Evolutionary conservation across 2,113 vertebrate genomes (phyloP).

Genomic region (Arizona elegans): DNA sequence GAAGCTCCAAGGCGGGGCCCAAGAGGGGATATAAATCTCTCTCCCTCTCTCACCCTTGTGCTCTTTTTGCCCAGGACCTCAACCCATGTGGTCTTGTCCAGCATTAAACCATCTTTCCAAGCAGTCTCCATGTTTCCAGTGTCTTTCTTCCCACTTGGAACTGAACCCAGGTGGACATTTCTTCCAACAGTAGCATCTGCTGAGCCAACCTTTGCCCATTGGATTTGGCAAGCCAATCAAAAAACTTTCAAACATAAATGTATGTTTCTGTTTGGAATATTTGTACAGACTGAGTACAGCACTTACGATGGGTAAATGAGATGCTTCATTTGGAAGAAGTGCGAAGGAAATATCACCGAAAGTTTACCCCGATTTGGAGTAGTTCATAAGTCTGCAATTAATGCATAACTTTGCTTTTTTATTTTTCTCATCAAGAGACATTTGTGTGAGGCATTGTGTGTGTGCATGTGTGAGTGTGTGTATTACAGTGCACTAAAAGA

Average conservation of each 20-base stretch:
- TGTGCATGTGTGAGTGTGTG: background rate
- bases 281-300: background rate
- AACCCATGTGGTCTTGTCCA: no score
- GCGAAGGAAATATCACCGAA: background rate
- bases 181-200: background rate
- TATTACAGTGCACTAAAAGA: background rate
- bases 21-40: no score
- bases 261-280: background rate
- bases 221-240: background rate
- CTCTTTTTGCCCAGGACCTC: no score
- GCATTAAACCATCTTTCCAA: no score
- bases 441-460: background rate
- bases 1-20: no score
- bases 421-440: conserved; percentile 7
- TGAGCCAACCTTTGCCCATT: background rate
- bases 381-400: background rate
- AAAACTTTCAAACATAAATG: background rate
- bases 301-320: background rate
- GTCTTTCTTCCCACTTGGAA: no score
- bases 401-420: background rate
- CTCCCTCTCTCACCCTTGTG: no score
- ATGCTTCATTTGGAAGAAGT: background rate
- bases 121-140: no score
- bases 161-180: no score
- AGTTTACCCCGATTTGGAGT: background rate